Evolutionary conservation across 30 jellyfish, hydroid and myxozoan genomes (phyloP), one percentile per base, ranked within the genome.

Genomic region (Turritopsis dohrnii): DNA sequence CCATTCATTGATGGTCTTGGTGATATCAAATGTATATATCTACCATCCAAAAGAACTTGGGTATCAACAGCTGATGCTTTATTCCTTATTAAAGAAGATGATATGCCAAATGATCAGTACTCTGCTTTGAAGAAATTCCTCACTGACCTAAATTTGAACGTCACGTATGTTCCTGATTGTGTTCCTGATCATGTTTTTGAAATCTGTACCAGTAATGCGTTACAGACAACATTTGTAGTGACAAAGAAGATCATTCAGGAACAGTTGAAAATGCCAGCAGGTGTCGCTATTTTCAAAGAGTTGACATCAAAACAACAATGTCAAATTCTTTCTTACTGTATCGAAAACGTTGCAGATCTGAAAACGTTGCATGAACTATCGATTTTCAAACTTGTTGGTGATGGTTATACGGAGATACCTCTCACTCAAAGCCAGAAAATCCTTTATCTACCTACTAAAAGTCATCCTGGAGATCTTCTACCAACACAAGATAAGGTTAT

Each of bases 101-200:
- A 18, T 27, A 24, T 75, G 8, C 21, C 73, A 4, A 65, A 16
- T 52, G 90, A 89, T 7, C 82, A 77, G 23, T 83, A 84, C 28
- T 23, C 25, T 21, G 90, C 88, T 18, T 25, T 76, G 31, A 54
- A 65, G 26, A 53, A 9, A 13, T 84, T 29, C 74, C 73, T 89
- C 0, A 27, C 65, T 52, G 25, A 65, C 23, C 66, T 81, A 52
- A 52, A 28, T 0, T 21, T 24, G n/a, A 53, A 60, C 17, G 75
- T 74, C 21, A 87, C 75, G 1, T 13, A 28, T 1, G 29, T 89
- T 20, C 90, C 94, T 9, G 52, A 41, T 71, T 93, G 85, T 75
- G 74, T 89, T 65, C 60, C 60, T 41, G 60, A 41, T 41, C 60
- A 41, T 41, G 60, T 41, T 41, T 13, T 41, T 5, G 60, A 41